Evolutionary conservation across 2,797 vertebrate species (phyloP).

Genomic region (Rhyacichthys aspro): DNA sequence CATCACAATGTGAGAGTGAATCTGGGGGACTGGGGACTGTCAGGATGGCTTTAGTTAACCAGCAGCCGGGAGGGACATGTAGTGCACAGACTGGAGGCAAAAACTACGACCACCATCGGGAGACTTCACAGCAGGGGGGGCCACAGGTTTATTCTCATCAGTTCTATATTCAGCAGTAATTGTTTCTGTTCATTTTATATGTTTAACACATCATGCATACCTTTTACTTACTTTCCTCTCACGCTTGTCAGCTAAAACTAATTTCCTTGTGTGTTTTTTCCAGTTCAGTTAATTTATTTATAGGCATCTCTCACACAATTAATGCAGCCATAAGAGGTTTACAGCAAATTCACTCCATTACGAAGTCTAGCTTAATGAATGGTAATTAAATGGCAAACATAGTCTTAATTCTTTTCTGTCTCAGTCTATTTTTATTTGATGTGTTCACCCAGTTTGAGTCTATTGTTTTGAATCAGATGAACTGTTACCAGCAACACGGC

Average conservation of each 20-base stretch:
- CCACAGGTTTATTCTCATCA: not conserved
- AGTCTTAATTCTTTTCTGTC: not conserved
- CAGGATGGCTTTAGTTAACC: constrained; percentile 46
- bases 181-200: constrained; percentile 12
- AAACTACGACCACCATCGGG: constrained; percentile 21
- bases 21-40: constrained; percentile 27
- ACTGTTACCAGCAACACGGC: constrained; percentile 53
- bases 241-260: constrained; percentile 19
- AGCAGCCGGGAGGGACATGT: constrained; percentile 38
- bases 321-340: not conserved
- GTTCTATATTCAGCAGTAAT: constrained; percentile 16
- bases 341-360: not conserved
- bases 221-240: constrained; percentile 21
- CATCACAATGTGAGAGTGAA: constrained; percentile 35
- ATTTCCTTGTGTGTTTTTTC: constrained; percentile 10
- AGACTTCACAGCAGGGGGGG: constrained; percentile 19
- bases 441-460: constrained; percentile 7
- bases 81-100: constrained; percentile 13
- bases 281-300: constrained; percentile 11
- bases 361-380: not conserved
- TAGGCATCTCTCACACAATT: not conserved
- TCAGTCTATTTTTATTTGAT: not conserved
- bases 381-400: not conserved
- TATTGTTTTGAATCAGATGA: constrained; percentile 54
- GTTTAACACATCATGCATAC: constrained; percentile 8